phyloP scores from a whole-genome alignment of 1,140 invertebrate species.

The Nasonia vitripennis region DNA sequence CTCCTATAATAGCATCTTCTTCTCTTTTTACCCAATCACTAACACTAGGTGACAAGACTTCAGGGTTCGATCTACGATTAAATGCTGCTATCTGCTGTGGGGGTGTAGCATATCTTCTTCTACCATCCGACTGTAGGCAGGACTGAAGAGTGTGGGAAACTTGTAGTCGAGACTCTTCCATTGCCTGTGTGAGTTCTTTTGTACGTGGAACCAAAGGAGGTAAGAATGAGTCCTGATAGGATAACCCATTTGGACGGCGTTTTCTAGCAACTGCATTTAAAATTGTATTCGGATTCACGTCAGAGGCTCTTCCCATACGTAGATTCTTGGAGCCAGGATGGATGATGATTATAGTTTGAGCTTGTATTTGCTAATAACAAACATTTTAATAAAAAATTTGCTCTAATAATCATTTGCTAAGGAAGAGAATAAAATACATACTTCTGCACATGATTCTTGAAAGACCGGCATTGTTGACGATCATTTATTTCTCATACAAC shows the following conservation, averaged over 20 bases:
- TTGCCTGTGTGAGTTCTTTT: constrained; percentile 82
- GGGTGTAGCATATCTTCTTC: constrained; percentile 87
- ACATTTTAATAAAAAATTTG: constrained; percentile 23
- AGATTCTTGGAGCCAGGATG: constrained; percentile 95
- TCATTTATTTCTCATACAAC: constrained; percentile 6
- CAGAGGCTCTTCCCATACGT: constrained; percentile 91
- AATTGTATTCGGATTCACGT: constrained; percentile 88
- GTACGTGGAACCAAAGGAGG: constrained; percentile 79
- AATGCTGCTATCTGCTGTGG: constrained; percentile 91
- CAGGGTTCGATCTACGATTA: constrained; percentile 85
- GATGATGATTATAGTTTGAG: constrained; percentile 92
- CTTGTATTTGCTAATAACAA: constrained; percentile 79
- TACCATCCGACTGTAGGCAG: constrained; percentile 87
- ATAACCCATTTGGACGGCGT: constrained; percentile 75
- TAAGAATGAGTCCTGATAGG: constrained; percentile 81
- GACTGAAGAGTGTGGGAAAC: constrained; percentile 90
- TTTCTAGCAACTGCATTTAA: constrained; percentile 91
- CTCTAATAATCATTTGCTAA: constrained; percentile 36
- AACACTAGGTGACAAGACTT: constrained; percentile 76
- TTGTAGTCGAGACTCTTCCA: constrained; percentile 88
- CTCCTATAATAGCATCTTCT: constrained; percentile 80
- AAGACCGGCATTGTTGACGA: constrained; percentile 68
- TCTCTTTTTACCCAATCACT: constrained; percentile 80
- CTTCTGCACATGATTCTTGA: constrained; percentile 70
- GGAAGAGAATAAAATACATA: constrained; percentile 53